Percentiles rank a stretch among this genome's conserved stretches.
These are phyloP conservation scores for Tamias sibiricus DNA, from an alignment of 2,113 vertebrate species.

Conservation along the genomic window DNA sequence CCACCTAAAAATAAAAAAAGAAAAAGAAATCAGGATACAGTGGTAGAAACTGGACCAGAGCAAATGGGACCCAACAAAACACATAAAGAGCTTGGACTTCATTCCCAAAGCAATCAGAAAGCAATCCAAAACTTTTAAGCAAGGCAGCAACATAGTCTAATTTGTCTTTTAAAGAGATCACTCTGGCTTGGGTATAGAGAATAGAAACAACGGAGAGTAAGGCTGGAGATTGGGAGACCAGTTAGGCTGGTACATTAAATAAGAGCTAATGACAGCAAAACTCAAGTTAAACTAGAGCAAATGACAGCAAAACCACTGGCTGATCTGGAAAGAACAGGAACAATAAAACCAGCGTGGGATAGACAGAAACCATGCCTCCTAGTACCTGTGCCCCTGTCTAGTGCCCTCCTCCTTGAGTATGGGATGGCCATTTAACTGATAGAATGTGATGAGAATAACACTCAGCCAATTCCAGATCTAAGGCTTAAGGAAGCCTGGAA, in stretches of 20 bases:
- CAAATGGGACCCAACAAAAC: background rate
- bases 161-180: conserved; percentile 39
- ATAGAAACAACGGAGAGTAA: background rate
- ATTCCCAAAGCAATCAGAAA: conserved; percentile 14
- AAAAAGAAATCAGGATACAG: background rate
- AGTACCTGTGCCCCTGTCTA: background rate
- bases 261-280: conserved; percentile 9
- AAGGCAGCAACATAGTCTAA: background rate
- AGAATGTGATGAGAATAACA: background rate
- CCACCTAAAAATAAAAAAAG: no score
- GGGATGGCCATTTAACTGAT: background rate
- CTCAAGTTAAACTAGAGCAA: background rate
- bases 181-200: background rate
- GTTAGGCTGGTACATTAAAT: background rate
- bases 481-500: conserved; percentile 20
- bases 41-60: background rate
- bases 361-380: background rate
- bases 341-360: background rate
- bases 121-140: background rate
- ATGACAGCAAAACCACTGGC: background rate
- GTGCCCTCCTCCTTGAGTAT: background rate
- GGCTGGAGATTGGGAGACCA: background rate
- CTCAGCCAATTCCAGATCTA: background rate
- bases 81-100: background rate
- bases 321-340: background rate